Percentiles rank a stretch among this genome's conserved stretches.
These are phyloP conservation scores for Parthenolecanium corni DNA, from an alignment of 2,888 invertebrate species.

Conservation along the genomic window DNA sequence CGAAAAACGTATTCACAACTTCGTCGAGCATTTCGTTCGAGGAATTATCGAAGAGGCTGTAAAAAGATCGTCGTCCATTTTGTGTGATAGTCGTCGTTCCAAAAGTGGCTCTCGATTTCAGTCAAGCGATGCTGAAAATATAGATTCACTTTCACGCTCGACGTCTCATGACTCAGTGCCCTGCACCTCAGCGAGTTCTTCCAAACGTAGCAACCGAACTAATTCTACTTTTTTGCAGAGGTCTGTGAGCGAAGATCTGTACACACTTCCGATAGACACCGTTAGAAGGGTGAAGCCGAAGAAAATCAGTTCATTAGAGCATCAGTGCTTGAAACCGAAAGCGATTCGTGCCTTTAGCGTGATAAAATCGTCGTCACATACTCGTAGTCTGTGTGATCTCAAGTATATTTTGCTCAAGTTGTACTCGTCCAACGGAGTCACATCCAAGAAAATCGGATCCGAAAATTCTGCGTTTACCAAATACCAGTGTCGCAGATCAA, in stretches of 20 bases:
- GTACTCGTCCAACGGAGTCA: constrained; percentile 11
- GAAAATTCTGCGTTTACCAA: constrained; percentile 16
- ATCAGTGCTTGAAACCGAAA: constrained; percentile 15
- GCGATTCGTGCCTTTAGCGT: constrained; percentile 10
- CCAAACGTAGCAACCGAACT: background rate
- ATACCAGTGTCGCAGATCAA: background rate
- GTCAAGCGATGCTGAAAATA: background rate
- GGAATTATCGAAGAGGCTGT: constrained; percentile 19
- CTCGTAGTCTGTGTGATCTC: constrained; percentile 12
- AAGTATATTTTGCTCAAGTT: constrained; percentile 15
- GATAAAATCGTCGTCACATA: constrained; percentile 13
- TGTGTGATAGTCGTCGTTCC: constrained; percentile 11
- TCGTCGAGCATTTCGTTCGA: constrained; percentile 14
- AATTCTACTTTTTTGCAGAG: constrained; percentile 1
- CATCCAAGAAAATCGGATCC: constrained; percentile 14
- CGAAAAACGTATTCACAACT: constrained; percentile 1
- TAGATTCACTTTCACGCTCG: background rate
- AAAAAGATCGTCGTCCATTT: constrained; percentile 8
- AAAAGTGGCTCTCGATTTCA: constrained; percentile 7
- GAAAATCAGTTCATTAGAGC: background rate
- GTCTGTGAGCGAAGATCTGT: background rate
- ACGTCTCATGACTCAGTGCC: background rate
- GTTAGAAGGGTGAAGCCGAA: background rate
- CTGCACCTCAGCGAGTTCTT: background rate
- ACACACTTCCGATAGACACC: constrained; percentile 12